Evolutionary conservation across 2,888 invertebrate species (phyloP), one percentile per base, ranked within the genome.

Genomic region (Amiota minor): DNA sequence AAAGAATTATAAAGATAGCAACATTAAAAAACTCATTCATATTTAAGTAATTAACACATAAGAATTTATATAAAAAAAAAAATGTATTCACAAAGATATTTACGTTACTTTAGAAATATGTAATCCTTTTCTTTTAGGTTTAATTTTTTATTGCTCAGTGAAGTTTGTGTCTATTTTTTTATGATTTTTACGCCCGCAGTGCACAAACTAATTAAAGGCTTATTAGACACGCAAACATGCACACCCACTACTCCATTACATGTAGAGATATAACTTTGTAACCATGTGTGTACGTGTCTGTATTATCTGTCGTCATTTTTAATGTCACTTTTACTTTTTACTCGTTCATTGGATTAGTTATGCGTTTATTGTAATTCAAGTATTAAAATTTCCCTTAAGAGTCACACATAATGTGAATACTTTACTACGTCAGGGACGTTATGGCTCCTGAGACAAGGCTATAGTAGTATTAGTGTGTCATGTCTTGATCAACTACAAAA

Each of bases 171-270:
- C 35, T 8, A 45, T 65, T 71, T 55, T 71, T 14, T 71, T 64
- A 53, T 12, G 16, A 47, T 59, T 61, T 61, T 10, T 47, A 47
- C 20, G 49, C 35, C 62, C 59, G 64, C 78, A 78, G 79, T 78
- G 79, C 75, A 79, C 77, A 78, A 78, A 78, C 78, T 78, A 78
- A 78, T 78, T 78, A 78, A 79, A 77, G 65, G 69, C 68, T 78
- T 75, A 78, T 78, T 78, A 78, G 70, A 18, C 47, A 56, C 50
- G 20, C 61, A 78, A n/a, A 59, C 35, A 59, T 46, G 59, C n/a
- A 65, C 12, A 65, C 45, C 12, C 65, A 65, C n/a, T 65, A 20
- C 20, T 56, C 18, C 47, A 20, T 47, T 20, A 70, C 59, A 46
- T 46, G 23, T 9, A 67, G 18, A n/a, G 9, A 67, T 9, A 47